Evolutionary conservation across 2,797 vertebrate genomes (phyloP).

Genomic region (Euphonia xanthogaster): DNA sequence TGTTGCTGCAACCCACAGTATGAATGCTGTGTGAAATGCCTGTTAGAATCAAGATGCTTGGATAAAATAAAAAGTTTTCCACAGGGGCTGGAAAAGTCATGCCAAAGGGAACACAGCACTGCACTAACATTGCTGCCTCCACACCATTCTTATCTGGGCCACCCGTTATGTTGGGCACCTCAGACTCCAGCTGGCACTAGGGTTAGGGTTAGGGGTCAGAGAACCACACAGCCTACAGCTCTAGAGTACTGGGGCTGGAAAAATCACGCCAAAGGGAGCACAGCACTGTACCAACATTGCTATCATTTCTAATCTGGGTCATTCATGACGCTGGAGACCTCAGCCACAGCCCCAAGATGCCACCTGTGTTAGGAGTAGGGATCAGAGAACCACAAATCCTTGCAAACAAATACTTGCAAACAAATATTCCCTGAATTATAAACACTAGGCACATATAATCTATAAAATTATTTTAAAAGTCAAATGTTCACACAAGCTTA

Average conservation of each 20-base stretch:
- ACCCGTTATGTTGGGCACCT: background rate
- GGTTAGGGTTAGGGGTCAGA: background rate
- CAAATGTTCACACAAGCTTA: background rate
- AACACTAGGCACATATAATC: background rate
- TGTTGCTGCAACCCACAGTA: background rate
- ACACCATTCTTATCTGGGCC: background rate
- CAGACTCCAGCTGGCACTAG: background rate
- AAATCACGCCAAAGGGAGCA: background rate
- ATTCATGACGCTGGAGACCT: background rate
- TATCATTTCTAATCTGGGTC: background rate
- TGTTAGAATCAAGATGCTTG: slow-evolving; percentile 52
- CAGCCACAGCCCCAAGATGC: background rate
- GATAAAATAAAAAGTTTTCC: slow-evolving; percentile 31
- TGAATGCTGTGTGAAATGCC: slow-evolving; percentile 45
- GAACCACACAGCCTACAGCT: background rate
- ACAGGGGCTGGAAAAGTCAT: background rate
- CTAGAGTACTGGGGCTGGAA: background rate
- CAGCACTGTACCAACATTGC: background rate
- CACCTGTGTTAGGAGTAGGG: background rate
- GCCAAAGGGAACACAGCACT: background rate
- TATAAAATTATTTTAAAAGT: background rate
- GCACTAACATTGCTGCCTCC: background rate
- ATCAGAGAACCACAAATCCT: background rate
- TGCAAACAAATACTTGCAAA: slow-evolving; percentile 66
- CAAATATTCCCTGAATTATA: background rate